A percentile compares a stretch with the other conserved stretches of the same genome.
Evolutionary conservation across 2,888 invertebrate species (phyloP).

Genomic region (Dynastes maya): DNA sequence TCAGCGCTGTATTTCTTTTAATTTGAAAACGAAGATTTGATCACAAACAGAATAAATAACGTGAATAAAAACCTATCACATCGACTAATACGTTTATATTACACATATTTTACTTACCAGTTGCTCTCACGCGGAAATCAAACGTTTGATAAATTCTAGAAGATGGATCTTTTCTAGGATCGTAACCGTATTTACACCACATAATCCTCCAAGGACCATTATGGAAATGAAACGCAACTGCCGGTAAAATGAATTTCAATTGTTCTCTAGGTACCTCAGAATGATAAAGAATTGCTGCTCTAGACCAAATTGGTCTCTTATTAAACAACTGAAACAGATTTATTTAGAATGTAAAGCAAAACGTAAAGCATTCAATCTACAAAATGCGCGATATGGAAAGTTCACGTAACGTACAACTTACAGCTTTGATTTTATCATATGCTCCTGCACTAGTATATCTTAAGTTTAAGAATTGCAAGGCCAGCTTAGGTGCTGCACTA

Average conservation of each 20-base stretch:
- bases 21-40: too few relatives aligned
- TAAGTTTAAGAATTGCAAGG: conserved; percentile 68
- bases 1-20: too few relatives aligned
- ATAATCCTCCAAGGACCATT: conserved; percentile 94
- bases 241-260: conserved; percentile 86
- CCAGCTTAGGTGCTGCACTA: conserved; percentile 74
- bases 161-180: conserved; percentile 86
- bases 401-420: conserved; percentile 42
- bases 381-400: too few relatives aligned
- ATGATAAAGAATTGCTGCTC: conserved; percentile 80
- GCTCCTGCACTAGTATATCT: conserved; percentile 53
- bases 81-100: background rate
- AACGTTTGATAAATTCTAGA: conserved; percentile 91
- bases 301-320: conserved; percentile 92
- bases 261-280: conserved; percentile 77
- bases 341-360: conserved; percentile 3
- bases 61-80: background rate
- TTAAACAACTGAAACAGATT: conserved; percentile 79
- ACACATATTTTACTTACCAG: conserved; percentile 71
- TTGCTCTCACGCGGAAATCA: conserved; percentile 83
- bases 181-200: conserved; percentile 93
- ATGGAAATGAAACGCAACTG: conserved; percentile 87
- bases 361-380: too few relatives aligned
- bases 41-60: too few relatives aligned
- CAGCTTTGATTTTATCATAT: conserved; percentile 59